Evolutionary conservation across 2,888 invertebrate species (phyloP), one percentile per base, ranked within the genome.

Genomic region (Asteroscopus sphinx): DNA sequence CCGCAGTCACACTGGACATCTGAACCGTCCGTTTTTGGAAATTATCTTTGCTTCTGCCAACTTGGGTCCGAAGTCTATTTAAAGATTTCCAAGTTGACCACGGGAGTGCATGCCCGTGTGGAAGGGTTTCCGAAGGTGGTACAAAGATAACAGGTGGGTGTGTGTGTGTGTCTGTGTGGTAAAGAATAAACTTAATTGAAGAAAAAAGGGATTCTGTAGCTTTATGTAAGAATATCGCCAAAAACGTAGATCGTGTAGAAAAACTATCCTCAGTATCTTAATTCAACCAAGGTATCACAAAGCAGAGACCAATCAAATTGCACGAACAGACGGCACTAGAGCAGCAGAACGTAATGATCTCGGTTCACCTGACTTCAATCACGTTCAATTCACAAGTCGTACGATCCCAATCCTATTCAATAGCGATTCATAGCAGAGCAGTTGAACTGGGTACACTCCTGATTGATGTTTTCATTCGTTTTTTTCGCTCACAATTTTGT

Each of bases 361-460:
- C 75, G 68, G 64, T 68, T 75, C 79, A 74, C 75, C 74, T 76
- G 76, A 55, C 52, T 79, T 73, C 77, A 73, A 78, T 80, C 79
- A 78, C 65, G 65, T 55, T 54, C 72, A 61, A 78, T 79, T 76
- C 65, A 77, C 68, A 63, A 73, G 63, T 73, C 72, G 59, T 61
- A 55, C 55, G 52, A 37, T 66, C 61, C 63, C 63, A 62, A 44
- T 64, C 51, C 61, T 58, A 66, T 64, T 76, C 60, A 68, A 62
- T 49, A 21, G 49, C 53, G 39, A 60, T 36, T 47, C 49, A 54
- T 68, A 55, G 65, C 51, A n/a, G 42, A 32, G 33, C 47, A 26
- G 49, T 59, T 47, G 32, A 68, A 57, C 67, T 42, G 53, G 40
- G 6, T 28, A 48, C 37, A 33, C 52, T 49, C 48, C 67, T 67